Percentiles rank a stretch among this genome's conserved stretches.
These are phyloP conservation scores for Caenorhabditis tropicalis DNA, from an alignment of 1,140 invertebrate species.

Conservation along the genomic window DNA sequence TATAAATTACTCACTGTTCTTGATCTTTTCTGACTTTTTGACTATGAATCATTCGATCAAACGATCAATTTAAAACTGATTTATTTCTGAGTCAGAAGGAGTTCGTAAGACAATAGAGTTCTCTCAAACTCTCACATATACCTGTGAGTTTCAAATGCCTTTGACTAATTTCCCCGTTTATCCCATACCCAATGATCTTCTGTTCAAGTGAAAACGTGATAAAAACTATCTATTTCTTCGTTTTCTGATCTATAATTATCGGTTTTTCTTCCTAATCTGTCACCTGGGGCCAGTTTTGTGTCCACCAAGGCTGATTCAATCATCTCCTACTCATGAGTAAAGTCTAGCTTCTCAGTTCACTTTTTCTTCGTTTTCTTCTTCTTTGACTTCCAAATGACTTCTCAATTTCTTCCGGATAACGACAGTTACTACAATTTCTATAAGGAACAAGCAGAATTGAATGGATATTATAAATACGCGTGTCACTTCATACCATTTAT, in stretches of 20 bases:
- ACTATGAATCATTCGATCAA: too few relatives aligned
- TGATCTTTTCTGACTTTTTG: too few relatives aligned
- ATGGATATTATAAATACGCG: background rate
- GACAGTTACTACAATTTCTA: background rate
- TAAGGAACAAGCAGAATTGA: background rate
- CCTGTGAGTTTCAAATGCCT: too few relatives aligned
- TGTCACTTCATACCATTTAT: conserved; percentile 6
- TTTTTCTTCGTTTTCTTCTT: background rate
- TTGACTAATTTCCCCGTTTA: too few relatives aligned
- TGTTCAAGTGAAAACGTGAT: background rate
- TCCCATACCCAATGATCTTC: too few relatives aligned
- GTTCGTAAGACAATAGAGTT: too few relatives aligned
- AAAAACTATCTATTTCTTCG: background rate
- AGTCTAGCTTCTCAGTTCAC: background rate
- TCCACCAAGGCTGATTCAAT: background rate
- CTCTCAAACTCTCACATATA: too few relatives aligned
- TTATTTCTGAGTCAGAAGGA: too few relatives aligned
- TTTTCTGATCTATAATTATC: background rate
- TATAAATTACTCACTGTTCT: too few relatives aligned
- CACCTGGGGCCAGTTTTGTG: background rate
- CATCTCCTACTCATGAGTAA: background rate
- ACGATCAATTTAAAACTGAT: too few relatives aligned
- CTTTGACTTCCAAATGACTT: background rate
- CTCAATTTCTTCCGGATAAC: background rate
- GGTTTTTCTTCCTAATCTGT: background rate